Conservation (phyloP, 2,113 vertebrate species). For the Pterocles gutturalis region DNA sequence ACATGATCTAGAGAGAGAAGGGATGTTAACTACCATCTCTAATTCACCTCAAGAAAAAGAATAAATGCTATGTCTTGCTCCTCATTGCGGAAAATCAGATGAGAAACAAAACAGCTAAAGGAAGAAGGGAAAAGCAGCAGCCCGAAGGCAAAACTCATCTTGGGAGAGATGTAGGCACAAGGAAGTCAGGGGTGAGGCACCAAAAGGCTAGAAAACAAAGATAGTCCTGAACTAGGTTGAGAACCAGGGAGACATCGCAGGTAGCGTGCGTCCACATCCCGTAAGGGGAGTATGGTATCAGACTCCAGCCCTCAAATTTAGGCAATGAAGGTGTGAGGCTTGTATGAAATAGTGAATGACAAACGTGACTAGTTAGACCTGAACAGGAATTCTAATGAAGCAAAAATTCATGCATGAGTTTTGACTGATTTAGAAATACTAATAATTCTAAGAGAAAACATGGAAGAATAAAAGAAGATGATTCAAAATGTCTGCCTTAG, state of each 20-base stretch:
- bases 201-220: neutral
- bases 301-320: neutral
- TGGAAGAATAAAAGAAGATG: neutral
- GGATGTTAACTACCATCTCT: conserved; percentile 39
- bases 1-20: conserved; percentile 22
- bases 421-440: neutral
- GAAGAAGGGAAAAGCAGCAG: neutral
- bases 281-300: neutral
- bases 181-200: neutral
- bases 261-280: neutral
- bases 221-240: neutral
- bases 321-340: neutral
- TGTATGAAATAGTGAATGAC: neutral
- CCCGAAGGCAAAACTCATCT: neutral
- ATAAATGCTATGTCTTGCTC: conserved; percentile 36
- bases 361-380: neutral
- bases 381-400: neutral
- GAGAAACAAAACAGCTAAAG: conserved; percentile 27
- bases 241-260: neutral
- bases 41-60: conserved; percentile 54
- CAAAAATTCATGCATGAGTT: neutral
- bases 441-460: neutral
- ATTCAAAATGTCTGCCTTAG: neutral
- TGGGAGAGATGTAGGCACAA: neutral
- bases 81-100: conserved; percentile 16